Conservation (phyloP, 2,113 vertebrate species). For the Piprites chloris region DNA sequence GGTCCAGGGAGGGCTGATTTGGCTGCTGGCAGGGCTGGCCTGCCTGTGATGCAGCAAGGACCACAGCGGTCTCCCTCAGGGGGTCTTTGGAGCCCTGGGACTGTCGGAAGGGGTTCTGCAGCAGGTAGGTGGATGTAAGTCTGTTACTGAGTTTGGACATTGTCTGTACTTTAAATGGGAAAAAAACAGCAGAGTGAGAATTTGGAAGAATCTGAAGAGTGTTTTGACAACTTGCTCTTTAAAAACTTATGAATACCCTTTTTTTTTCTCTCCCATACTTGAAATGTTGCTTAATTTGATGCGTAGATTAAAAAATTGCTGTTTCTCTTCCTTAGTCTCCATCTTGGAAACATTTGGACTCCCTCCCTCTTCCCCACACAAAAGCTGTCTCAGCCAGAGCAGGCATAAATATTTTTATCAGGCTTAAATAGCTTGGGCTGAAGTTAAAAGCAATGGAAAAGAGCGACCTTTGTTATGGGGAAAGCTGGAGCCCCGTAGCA, state of each 20-base stretch:
- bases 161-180: background rate
- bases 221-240: background rate
- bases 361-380: background rate
- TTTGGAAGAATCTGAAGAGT: background rate
- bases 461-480: background rate
- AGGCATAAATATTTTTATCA: constrained; percentile 48
- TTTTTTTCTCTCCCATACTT: background rate
- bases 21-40: background rate
- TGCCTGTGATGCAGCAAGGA: background rate
- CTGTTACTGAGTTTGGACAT: background rate
- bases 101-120: background rate
- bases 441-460: constrained; percentile 20
- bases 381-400: background rate
- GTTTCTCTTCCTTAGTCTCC: background rate
- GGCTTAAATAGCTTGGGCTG: constrained; percentile 1
- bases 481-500: background rate
- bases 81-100: background rate
- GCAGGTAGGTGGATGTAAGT: background rate
- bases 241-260: background rate
- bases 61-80: background rate
- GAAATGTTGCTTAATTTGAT: background rate
- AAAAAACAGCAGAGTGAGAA: background rate
- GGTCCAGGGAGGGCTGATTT: background rate
- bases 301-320: background rate
- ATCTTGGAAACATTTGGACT: background rate